Base-by-base conservation (phyloP, 2,797 vertebrate genomes). In the Pseudocheirus occidentalis region DNA sequence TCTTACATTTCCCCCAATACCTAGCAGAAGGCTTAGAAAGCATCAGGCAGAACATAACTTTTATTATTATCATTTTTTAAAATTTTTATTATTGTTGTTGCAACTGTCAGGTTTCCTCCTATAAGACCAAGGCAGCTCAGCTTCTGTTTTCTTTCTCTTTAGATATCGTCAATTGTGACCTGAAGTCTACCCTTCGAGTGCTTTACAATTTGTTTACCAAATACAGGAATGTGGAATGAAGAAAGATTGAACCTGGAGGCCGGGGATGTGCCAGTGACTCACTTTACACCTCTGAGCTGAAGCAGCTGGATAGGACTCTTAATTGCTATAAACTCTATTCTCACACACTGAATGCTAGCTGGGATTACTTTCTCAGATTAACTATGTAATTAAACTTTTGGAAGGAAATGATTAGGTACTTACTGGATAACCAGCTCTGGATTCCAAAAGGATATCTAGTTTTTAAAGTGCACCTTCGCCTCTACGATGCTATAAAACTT, bases 131-230 rank as follows among this genome's bases (percentile, higher is more conserved):
- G 53, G 81, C n/a, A 95, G 12, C 53, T 93, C 52, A 95, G 13
- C 54, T 92, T 89, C 52, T 96, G 73, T 97, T 95, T 52, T 91
- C 91, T 96, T 95, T 92, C 31, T 97, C 96, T 97, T 10, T 98
- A 99, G 99, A 99, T 98, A 99, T 99, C 1, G 99, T 99, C 97
- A 99, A 99, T 98, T 99, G 99, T 97, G 99, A 99, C 98, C 99
- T 99, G 94, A 99, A 99, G 97, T 99, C 99, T 4, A 99, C 99
- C 0, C 98, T 99, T 95, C 99, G 99, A 90, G 99, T 99, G 93
- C 99, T 99, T 56, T 99, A 99, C 99, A 99, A 99, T 98, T 99
- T 99, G 97, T 99, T 99, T 98, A 99, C 99, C 98, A 99, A 99
- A 97, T 99, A 99, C 99, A 99, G 99, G 97, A 99, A 99, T 0